Percentiles rank a stretch among this genome's conserved stretches.
Evolutionary conservation across 2,888 invertebrate species (phyloP).

Genomic region (Gortyna flavago): DNA sequence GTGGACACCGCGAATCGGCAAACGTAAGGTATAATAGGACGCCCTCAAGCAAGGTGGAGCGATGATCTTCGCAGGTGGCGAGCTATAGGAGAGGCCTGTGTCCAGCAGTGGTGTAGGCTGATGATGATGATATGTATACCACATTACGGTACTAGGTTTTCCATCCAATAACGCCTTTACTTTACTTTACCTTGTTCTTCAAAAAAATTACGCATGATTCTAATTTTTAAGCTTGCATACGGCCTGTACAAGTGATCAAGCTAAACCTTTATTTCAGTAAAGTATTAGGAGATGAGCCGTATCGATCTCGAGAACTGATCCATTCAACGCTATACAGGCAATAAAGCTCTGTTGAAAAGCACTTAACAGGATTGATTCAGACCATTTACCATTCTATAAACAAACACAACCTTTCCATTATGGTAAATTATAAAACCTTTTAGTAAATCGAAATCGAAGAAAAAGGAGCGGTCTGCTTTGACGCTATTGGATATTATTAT

Average conservation of each 20-base stretch:
- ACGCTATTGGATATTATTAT: slow-evolving; percentile 71
- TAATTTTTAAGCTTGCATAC: background rate
- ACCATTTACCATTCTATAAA: slow-evolving; percentile 90
- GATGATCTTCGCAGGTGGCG: too few relatives aligned
- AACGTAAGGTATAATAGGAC: too few relatives aligned
- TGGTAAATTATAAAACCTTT: slow-evolving; percentile 89
- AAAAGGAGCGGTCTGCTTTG: slow-evolving; percentile 75
- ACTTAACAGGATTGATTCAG: slow-evolving; percentile 90
- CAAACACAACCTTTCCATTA: slow-evolving; percentile 89
- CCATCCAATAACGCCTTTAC: background rate
- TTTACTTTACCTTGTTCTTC: background rate
- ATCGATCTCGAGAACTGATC: slow-evolving; percentile 73
- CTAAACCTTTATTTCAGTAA: slow-evolving; percentile 56
- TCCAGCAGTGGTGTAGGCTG: too few relatives aligned
- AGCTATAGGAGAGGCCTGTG: too few relatives aligned
- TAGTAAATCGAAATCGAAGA: slow-evolving; percentile 80
- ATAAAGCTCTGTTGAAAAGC: slow-evolving; percentile 89
- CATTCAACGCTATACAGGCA: slow-evolving; percentile 84
- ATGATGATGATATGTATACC: too few relatives aligned
- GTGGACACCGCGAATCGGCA: too few relatives aligned
- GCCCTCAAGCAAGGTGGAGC: too few relatives aligned
- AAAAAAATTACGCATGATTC: background rate
- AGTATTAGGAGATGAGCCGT: slow-evolving; percentile 58
- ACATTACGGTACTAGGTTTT: background rate
- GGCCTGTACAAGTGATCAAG: slow-evolving; percentile 18